phyloP scores from a whole-genome alignment of 64 coral and sea anemone genomes.

The Actinia tenebrosa region DNA sequence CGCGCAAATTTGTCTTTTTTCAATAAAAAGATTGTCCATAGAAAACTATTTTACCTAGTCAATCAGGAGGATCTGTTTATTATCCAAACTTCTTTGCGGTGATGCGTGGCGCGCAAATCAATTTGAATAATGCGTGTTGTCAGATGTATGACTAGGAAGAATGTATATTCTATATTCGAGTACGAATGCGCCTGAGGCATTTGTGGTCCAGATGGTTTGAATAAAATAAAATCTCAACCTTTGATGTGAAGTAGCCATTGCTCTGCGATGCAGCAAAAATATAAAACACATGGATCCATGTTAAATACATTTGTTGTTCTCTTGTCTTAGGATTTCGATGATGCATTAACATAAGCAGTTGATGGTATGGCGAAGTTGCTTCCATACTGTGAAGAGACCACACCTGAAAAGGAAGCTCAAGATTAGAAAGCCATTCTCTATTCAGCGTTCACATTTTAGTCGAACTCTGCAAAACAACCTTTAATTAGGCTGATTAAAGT shows the following conservation, averaged over 20 bases:
- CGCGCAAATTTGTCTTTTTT: no score
- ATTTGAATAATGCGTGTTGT: not conserved
- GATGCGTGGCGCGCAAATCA: no score
- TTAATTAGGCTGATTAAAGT: no score
- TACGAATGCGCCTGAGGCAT: not conserved
- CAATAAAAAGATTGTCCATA: no score
- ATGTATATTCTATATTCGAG: not conserved
- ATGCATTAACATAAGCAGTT: not conserved
- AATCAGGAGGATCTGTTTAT: no score
- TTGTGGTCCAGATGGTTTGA: not conserved
- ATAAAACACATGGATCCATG: not conserved
- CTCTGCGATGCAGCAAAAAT: not conserved
- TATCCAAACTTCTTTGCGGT: no score
- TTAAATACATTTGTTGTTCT: not conserved
- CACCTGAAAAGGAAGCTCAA: conserved; percentile 8
- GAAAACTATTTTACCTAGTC: no score
- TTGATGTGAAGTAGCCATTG: not conserved
- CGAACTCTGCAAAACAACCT: no score
- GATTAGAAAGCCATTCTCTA: not conserved
- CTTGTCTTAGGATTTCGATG: not conserved
- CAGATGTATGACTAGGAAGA: not conserved
- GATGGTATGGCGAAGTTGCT: conserved; percentile 33
- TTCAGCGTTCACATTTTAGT: no score
- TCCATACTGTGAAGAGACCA: conserved; percentile 42
- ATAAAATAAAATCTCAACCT: not conserved